Base-by-base conservation (phyloP, 2,888 invertebrate species). In the Ophion ellenae region DNA sequence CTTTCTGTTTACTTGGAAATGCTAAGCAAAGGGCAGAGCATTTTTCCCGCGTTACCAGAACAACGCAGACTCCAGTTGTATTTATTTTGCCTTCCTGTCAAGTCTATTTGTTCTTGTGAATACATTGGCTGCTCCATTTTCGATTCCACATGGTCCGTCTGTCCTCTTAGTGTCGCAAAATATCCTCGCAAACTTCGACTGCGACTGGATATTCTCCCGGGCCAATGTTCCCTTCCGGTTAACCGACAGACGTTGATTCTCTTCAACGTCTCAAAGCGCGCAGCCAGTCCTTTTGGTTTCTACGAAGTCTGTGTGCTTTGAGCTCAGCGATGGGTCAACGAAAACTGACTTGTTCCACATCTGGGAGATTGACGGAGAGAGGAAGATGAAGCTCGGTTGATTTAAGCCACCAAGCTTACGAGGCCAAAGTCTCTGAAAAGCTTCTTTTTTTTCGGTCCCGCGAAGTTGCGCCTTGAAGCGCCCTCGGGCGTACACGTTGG, bases 401-500 rank as follows among this genome's bases (percentile, higher is more conserved):
- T 32, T 57, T 28, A 11, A 47, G 45, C 61, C 20, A 20, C 47
- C 24, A 45, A 7, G 36, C 20, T 14, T 32, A 32, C 47, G 24
- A 24, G 10, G 53, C 28, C 20, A 11, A 5, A 47, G 64, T 59
- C 73, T 83, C 74, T 83, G 53, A 83, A 80, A 83, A 79, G 67
- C 70, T 76, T 80, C 11, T 11, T 61, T 77, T 77, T 84, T 76
- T 32, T 70, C 24, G 7, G 45, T 24, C 11, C 17, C 53, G 4
- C 28, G 36, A 59, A 11, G 66, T 67, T 76, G 66, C 53, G 28
- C 32, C 53, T 66, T 67, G 71, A 61, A 83, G 78, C 24, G 57
- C 66, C 86, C 82, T 61, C 36, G 53, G 81, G 86, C 79, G 67
- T 63, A 71, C 40, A 78, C 66, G 53, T 14, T 66, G 28, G 36